Conservation (phyloP, 2,888 invertebrate species). For the Seladonia tumulorum region DNA sequence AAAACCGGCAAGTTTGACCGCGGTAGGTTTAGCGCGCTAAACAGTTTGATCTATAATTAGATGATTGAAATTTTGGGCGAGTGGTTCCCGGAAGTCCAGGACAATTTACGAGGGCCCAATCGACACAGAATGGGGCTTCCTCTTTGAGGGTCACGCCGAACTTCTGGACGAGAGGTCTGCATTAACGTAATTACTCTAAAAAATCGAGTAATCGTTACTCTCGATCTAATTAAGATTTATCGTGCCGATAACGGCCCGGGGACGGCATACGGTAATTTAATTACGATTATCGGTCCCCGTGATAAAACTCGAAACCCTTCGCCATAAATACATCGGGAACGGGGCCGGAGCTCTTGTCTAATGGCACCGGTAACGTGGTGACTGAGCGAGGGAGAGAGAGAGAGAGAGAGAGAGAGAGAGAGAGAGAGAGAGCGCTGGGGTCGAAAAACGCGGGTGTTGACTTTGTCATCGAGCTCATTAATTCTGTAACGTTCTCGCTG, state of each 20-base stretch:
- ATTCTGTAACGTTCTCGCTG: slow-evolving; percentile 56
- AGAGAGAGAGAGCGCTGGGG: not conserved
- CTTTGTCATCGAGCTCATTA: slow-evolving; percentile 69
- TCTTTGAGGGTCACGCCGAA: not conserved
- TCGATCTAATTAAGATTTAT: slow-evolving; percentile 43
- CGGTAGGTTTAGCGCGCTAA: too few species aligned
- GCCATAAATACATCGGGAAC: slow-evolving; percentile 44
- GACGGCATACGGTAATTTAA: slow-evolving; percentile 31
- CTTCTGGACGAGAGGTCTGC: not conserved
- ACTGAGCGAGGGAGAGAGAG: not conserved
- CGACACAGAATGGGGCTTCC: not conserved
- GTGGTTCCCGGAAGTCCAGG: not conserved
- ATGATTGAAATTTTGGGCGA: not conserved
- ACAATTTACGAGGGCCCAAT: slow-evolving; percentile 1
- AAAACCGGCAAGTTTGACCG: too few species aligned
- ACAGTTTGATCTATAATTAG: not conserved
- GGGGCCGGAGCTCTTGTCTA: slow-evolving; percentile 24
- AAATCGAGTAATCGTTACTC: not conserved
- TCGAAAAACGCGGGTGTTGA: slow-evolving; percentile 60
- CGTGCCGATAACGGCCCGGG: slow-evolving; percentile 17
- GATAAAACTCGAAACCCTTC: slow-evolving; percentile 42
- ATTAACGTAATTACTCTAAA: slow-evolving; percentile 28
- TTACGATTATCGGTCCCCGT: slow-evolving; percentile 45
- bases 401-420: not conserved
- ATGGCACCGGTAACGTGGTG: slow-evolving; percentile 36